Evolutionary conservation across 1,140 invertebrate species (phyloP), one percentile per base, ranked within the genome.

Genomic region (Drosophila willistoni): DNA sequence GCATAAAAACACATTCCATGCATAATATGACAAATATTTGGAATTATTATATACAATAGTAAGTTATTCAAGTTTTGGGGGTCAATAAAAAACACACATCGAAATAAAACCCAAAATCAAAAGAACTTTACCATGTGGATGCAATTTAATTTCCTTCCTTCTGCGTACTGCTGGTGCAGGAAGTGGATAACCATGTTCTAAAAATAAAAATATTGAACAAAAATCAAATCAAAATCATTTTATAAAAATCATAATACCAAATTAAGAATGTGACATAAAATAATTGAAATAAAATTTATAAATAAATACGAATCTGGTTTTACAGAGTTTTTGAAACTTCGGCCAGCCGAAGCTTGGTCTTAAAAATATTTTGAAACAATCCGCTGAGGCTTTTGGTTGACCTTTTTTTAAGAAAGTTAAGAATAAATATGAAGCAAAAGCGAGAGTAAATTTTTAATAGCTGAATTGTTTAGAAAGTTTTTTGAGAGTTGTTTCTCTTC

Each of bases 71-170:
- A 29, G 29, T 29, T 29, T 29, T 29, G 6, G 41, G 10, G 41
- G 13, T 42, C 41, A 44, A 47, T 19, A 51, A 22, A 22, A 47
- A 29, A 29, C 29, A 14, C 9, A 51, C 44, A 51, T 4, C 17
- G 9, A 81, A 90, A 75, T 78, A 22, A 84, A 73, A 74, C 73
- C 81, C 77, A 75, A 60, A 71, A 79, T 17, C 77, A 84, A 36
- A 34, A 85, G 82, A 87, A 90, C 72, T 82, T 91, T 91, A 91
- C 90, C 90, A 85, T 90, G 84, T 90, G 90, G 90, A 90, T 91
- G 90, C 81, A 90, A 89, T 89, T 91, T 91, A 76, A 90, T 90
- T 83, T 91, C 87, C 91, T 91, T 91, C 90, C 90, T 82, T 91
- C 89, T 91, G 80, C 86, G 90, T 82, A 79, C 75, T 91, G 84